Evolutionary conservation across 1,140 invertebrate genomes (phyloP).

Genomic region (Cydia strobilella): DNA sequence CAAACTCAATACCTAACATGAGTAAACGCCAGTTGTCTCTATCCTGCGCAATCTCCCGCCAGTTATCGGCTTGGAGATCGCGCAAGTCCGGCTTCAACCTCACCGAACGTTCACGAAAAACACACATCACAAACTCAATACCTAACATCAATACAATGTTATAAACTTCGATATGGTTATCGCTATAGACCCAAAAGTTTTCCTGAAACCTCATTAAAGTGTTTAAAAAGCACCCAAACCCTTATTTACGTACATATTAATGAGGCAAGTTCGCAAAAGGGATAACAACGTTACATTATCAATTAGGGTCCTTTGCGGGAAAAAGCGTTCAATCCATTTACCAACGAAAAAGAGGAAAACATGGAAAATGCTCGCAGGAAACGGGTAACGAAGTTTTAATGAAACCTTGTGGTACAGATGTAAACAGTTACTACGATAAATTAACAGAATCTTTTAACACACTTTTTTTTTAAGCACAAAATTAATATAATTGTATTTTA

Average conservation of each 20-base stretch:
- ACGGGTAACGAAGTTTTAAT: background rate
- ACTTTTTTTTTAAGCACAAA: too few species aligned
- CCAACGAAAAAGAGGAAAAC: background rate
- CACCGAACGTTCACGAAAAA: too few species aligned
- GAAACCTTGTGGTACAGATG: background rate
- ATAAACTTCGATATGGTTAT: background rate
- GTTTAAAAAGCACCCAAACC: background rate
- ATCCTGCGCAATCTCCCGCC: too few species aligned
- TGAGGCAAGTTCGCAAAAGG: background rate
- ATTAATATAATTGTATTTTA: too few species aligned
- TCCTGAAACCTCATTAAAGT: background rate
- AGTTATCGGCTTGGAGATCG: too few species aligned
- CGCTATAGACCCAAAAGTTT: background rate
- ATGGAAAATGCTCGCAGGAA: background rate
- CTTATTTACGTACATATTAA: background rate
- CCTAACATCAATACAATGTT: too few species aligned
- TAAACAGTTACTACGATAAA: background rate
- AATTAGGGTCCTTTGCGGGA: background rate
- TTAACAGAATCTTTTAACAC: too few species aligned
- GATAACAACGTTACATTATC: slow-evolving; percentile 8
- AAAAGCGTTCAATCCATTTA: background rate
- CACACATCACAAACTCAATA: too few species aligned
- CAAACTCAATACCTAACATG: too few species aligned
- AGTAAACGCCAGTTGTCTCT: too few species aligned
- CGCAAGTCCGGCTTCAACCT: too few species aligned